Base-by-base conservation (phyloP, 2,888 invertebrate species). In the Caenorhabditis sp. region DNA sequence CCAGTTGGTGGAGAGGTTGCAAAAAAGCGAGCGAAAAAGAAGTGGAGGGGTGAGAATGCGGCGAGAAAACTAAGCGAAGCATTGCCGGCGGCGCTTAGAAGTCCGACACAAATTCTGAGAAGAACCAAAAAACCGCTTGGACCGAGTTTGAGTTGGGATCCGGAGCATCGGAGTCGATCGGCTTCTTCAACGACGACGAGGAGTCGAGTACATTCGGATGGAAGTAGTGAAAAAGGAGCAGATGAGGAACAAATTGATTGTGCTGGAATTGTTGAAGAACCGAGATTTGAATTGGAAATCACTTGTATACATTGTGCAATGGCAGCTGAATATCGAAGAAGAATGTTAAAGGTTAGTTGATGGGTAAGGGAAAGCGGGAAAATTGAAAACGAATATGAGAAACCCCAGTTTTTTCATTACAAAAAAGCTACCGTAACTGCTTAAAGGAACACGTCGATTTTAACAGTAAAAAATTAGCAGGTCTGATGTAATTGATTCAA, bases 131-230 rank as follows among this genome's bases (percentile, higher is more conserved):
- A 85, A 58, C 78, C 80, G 43, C 68, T 85, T 27, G 83, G 86
- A 17, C 86, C 85, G 26, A 76, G 77, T 54, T 71, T 85, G n/a
- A 83, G 83, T 50, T 85, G 85, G 85, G 85, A 85, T 68, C 85
- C 84, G 12, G 84, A 84, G 60, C 83, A 81, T 49, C 65, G 83
- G 67, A 73, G 70, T 49, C 54, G 76, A 17, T 67, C 66, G 21
- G 69, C 74, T 21, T 74, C 72, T 4, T 43, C 43, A 14, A 43
- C 59, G 14, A 68, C 65, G 63, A 66, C 75, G 25, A 65, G 77
- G 23, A 76, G 75, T 62, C 54, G 79, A 17, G 72, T 76, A 26
- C 80, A 80, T 60, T 80, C 80, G 25, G 80, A 80, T 62, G 80
- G 80, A 12, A 72, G 76, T 27, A 62, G 63, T 7, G 75, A 75